Conservation (phyloP, 2,113 vertebrate species). For the Ptyas mucosa region DNA sequence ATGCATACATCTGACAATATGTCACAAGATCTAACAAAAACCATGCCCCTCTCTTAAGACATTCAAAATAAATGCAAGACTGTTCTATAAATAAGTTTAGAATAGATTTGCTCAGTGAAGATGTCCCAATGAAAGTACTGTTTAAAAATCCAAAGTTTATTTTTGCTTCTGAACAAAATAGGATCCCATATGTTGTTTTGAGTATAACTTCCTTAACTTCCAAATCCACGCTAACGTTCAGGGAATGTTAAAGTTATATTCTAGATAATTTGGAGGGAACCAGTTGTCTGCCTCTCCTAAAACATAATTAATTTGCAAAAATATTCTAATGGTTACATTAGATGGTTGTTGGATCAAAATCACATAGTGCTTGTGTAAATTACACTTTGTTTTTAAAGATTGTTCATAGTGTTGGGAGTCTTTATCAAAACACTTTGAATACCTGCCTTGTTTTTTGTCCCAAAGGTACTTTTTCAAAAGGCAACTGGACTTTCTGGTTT, state of each 20-base stretch:
- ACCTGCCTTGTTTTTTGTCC: background rate
- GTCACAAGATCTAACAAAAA: accelerated
- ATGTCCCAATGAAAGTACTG: background rate
- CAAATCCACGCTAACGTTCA: background rate
- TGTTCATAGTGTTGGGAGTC: background rate
- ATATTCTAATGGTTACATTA: background rate
- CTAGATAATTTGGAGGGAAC: background rate
- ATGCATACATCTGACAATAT: conserved; percentile 7
- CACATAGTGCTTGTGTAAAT: background rate
- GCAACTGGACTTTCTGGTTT: no score
- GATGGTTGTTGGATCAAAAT: background rate
- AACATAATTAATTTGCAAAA: background rate
- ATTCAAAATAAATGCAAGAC: conserved; percentile 30
- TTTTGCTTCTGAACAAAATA: background rate
- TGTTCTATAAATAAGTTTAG: conserved; percentile 8
- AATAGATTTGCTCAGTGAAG: background rate
- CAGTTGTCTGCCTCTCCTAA: background rate
- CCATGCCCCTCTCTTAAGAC: conserved; percentile 22
- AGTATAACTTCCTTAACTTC: background rate
- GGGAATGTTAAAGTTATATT: background rate
- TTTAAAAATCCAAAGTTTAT: background rate
- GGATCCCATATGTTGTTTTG: background rate
- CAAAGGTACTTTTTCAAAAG: no score
- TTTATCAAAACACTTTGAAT: background rate
- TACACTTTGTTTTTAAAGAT: background rate